A percentile compares a stretch with the other conserved stretches of the same genome.
Conservation (phyloP, 2,113 vertebrate species). For the Proteles cristata region DNA sequence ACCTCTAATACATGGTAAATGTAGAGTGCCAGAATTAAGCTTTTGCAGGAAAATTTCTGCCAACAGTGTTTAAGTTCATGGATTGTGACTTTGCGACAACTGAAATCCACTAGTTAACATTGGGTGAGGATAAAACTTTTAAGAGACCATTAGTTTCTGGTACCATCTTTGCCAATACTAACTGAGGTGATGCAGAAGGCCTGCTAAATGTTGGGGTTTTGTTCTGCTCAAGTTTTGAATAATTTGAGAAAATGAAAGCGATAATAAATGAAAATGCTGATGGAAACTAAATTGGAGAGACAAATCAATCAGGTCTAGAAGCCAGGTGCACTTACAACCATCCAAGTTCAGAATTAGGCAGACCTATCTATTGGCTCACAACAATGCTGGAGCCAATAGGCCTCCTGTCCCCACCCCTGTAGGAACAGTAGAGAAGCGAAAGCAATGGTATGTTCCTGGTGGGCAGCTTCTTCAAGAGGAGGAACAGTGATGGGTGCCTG, state of each 20-base stretch:
- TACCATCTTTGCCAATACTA: neutral
- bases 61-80: neutral
- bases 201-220: neutral
- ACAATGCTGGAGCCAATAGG: no score
- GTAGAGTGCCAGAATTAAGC: neutral
- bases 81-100: neutral
- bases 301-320: neutral
- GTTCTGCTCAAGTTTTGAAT: neutral
- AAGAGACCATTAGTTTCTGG: neutral
- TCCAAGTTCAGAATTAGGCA: neutral
- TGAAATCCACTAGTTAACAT: neutral
- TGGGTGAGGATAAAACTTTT: neutral
- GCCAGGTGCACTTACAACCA: neutral
- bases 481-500: neutral
- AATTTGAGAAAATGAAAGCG: neutral
- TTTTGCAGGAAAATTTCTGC: neutral
- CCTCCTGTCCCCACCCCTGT: neutral
- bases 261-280: neutral
- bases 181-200: neutral
- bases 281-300: neutral
- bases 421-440: neutral
- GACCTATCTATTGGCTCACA: neutral
- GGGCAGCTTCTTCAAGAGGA: neutral
- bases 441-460: neutral
- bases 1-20: neutral